Percentiles rank a stretch among this genome's conserved stretches.
Conservation (phyloP, 2,888 invertebrate species). For the Acrocyrtus sp. region DNA sequence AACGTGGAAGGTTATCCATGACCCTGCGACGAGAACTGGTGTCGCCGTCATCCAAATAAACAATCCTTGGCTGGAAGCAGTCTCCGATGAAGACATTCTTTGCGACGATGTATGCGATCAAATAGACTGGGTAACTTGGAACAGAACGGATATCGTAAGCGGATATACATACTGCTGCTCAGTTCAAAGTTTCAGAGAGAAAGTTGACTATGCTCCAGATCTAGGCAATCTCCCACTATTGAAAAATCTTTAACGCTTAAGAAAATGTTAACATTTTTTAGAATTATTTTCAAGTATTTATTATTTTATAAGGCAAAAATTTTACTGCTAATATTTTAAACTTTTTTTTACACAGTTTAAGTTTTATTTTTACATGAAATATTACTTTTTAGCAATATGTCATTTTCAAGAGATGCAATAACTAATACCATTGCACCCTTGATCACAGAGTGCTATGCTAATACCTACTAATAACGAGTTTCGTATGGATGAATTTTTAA, state of each 20-base stretch:
- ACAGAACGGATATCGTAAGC: constrained; percentile 67
- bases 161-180: constrained; percentile 75
- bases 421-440: too few relatives aligned
- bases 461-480: too few relatives aligned
- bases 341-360: too few relatives aligned
- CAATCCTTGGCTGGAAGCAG: constrained; percentile 69
- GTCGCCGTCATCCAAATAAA: constrained; percentile 74
- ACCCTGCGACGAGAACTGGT: constrained; percentile 69
- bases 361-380: too few relatives aligned
- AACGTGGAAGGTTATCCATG: constrained; percentile 73
- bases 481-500: too few relatives aligned
- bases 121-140: constrained; percentile 72
- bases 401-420: too few relatives aligned
- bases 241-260: constrained; percentile 6
- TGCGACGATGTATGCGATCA: constrained; percentile 69
- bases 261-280: too few relatives aligned
- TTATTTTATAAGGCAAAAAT: too few relatives aligned
- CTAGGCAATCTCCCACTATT: constrained; percentile 65
- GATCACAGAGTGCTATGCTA: too few relatives aligned
- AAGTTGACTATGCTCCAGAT: constrained; percentile 70
- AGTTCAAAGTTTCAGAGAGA: constrained; percentile 70
- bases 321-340: too few relatives aligned
- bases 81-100: constrained; percentile 66
- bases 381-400: too few relatives aligned
- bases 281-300: too few relatives aligned